phyloP scores from a whole-genome alignment of 2,113 vertebrate species.

The Callipepla californica region DNA sequence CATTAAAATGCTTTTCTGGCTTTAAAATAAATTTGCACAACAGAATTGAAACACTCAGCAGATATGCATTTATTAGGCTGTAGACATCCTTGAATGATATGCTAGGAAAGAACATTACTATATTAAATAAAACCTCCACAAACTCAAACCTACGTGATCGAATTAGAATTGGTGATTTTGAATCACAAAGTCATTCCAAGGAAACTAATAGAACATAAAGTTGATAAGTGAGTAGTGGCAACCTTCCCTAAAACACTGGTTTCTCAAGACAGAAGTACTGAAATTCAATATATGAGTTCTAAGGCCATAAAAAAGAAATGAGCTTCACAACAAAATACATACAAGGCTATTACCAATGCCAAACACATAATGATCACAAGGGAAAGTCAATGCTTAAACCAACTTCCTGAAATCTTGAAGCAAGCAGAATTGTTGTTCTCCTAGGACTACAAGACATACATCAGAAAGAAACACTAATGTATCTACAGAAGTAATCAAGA shows the following conservation, averaged over 20 bases:
- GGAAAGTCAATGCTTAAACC: not conserved
- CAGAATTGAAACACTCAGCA: not conserved
- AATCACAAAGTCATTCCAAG: not conserved
- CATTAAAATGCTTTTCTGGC: not conserved
- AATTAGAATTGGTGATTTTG: not conserved
- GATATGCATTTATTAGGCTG: not conserved
- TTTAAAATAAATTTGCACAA: not conserved
- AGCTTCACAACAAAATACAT: not conserved
- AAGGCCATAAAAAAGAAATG: not conserved
- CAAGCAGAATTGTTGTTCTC: not conserved
- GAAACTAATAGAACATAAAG: not conserved
- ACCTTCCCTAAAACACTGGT: not conserved
- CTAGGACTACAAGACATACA: not conserved
- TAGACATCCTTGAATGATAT: rapidly evolving
- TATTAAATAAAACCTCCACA: not conserved
- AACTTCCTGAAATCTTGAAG: not conserved
- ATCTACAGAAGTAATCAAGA: slow-evolving; percentile 12
- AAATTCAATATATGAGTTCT: slow-evolving; percentile 8
- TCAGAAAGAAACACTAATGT: slow-evolving; percentile 9
- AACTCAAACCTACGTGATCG: not conserved
- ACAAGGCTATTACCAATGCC: not conserved
- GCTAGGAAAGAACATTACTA: not conserved
- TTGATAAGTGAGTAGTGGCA: not conserved
- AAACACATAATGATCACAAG: not conserved
- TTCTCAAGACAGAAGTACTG: not conserved